Evolutionary conservation across 1,140 invertebrate genomes (phyloP), one percentile per base, ranked within the genome.

Genomic region (Aleiodes sp.): DNA sequence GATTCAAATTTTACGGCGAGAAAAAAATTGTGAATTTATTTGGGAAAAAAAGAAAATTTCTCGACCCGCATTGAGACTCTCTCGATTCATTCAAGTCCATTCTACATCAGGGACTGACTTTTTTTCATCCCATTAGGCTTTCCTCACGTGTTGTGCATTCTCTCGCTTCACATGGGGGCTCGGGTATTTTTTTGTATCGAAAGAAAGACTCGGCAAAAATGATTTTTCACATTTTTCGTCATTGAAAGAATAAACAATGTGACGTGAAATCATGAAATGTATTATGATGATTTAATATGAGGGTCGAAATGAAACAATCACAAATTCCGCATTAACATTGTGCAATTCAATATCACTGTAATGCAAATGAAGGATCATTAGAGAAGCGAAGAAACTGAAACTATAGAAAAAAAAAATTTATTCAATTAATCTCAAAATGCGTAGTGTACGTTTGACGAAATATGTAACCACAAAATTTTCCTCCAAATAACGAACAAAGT

Each of bases 51-150:
- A 52, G 26, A 52, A 52, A 43, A 4, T 8, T 24, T 16, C 26
- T 24, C 19, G 46, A 52, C 46, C 46, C 46, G 46, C 46, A 52
- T 52, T 52, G 46, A 52, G 46, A 52, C 16, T 16, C 46, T 16
- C 46, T 52, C 10, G 19, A 52, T 52, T 52, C 16, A 52, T 52
- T 21, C 46, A 52, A 52, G 21, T 52, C 39, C 39, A 16, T 43
- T 21, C 46, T 21, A 26, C 46, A 52, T 52, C 46, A 16, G 46
- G 46, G 16, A 21, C 1, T 52, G 46, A 24, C 26, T 52, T 52
- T 52, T 46, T 52, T 52, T 52, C 21, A 14, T 43, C 39, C 39
- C n/a, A 2, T 4, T 16, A 14, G 3, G 1, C 39, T 2, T 16
- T 43, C 19, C 39, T 16, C 2, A 43, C 39, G 19, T 16, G 39